phyloP scores from a whole-genome alignment of 2,113 vertebrate genomes.

The Zosterops borbonicus region DNA sequence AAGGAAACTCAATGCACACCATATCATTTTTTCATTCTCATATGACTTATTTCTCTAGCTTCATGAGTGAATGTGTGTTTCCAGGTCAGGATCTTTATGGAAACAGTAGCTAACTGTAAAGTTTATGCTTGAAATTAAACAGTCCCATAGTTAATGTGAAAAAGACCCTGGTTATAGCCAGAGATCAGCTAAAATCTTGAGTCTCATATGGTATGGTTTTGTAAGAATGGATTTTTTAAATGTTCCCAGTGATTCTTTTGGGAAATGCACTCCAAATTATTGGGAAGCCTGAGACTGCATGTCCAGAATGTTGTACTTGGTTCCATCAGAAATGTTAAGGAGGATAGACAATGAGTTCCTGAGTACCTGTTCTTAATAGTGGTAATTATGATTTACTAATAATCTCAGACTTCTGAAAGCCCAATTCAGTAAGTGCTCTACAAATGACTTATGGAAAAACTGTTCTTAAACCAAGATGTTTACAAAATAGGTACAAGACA shows the following conservation, averaged over 20 bases:
- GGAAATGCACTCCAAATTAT: not conserved
- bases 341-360: not conserved
- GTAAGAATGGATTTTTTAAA: not conserved
- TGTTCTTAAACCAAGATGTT: not conserved
- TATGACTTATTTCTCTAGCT: not conserved
- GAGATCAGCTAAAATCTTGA: slow-evolving; percentile 14
- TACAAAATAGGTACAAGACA: not conserved
- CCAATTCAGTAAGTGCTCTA: not conserved
- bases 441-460: not conserved
- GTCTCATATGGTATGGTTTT: not conserved
- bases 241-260: not conserved
- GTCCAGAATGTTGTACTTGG: not conserved
- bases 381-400: not conserved
- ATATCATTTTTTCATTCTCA: not conserved
- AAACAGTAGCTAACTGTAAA: slow-evolving; percentile 47
- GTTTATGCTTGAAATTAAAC: slow-evolving; percentile 24
- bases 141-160: slow-evolving; percentile 35
- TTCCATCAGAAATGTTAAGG: not conserved
- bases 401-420: not conserved
- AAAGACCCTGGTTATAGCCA: slow-evolving; percentile 1
- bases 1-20: not conserved
- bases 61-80: slow-evolving; percentile 22
- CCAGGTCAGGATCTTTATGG: slow-evolving; percentile 15
- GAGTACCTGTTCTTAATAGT: not conserved
- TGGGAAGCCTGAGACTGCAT: not conserved